Base-by-base conservation (phyloP, 2,113 vertebrate species). In the Morone chrysops region DNA sequence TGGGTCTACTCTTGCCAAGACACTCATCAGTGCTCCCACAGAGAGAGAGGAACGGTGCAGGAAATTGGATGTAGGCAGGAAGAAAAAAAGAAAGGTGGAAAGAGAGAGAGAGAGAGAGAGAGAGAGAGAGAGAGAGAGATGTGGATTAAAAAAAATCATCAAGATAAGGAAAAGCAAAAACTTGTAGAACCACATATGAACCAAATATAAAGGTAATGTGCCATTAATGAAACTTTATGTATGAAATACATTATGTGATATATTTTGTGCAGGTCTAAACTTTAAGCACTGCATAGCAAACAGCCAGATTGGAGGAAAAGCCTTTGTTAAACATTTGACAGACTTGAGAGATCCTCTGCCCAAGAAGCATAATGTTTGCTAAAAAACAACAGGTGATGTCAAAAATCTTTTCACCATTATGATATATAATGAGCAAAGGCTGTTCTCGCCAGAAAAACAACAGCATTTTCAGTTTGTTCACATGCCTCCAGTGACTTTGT, bases 1-100 rank as follows among this genome's bases (percentile, higher is more conserved):
- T 78, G 70, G 69, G 61, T 83, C 79, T 60, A 40, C 53, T 57
- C 74, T 59, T 90, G 85, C 81, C 51, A 75, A 82, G 81, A 85
- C 70, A 78, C 86, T 88, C 84, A 84, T 87, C 84, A 75, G 78
- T 75, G 62, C 50, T 72, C 75, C 75, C 75, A 76, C 75, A 56
- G 85, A 83, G 83, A 80, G 47, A 40, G 10, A 63, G 70, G 65
- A 53, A 45, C 16, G 7, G 66, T 17, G 22, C 66, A 70, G 80
- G 70, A 77, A 80, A 75, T 61, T 70, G 62, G 63, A 78, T 67
- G 17, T 66, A 38, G 51, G 74, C 40, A 41, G 62, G 68, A 4
- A 69, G 25, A 43, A 61, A 67, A 47, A 63, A 7, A 71, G 36
- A 59, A 38, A 68, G 1, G 2, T 66, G 45, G 14, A 11, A 63